Evolutionary conservation across 2,888 invertebrate species (phyloP), one percentile per base, ranked within the genome.

Genomic region (Lucinisca nassula): DNA sequence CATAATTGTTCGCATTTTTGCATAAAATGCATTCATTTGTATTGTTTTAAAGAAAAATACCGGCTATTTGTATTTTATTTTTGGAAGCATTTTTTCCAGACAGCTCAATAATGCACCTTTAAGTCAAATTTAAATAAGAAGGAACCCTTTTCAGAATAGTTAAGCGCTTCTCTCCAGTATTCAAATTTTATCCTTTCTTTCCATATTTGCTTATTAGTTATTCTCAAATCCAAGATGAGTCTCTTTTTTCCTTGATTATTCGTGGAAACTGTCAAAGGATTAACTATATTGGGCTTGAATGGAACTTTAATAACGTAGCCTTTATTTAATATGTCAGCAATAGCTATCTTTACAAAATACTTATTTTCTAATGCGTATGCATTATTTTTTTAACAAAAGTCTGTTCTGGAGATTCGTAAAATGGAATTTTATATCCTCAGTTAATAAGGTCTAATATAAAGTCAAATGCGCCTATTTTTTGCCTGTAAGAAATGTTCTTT

Each of bases 121-220:
- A 86, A 49, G 40, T 88, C 82, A 74, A 82, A 85, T 38, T 84
- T 81, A 72, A 76, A 70, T 12, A 51, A 51, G 58, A 67, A 82
- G 80, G 45, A 55, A 55, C 76, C 76, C 51, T 77, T 58, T 12
- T 70, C 58, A 45, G 84, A 82, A 67, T 85, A 88, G 24, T 79
- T 75, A 17, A 76, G 17, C n/a, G 74, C 82, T 17, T 61, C 32
- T 82, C 85, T 85, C 85, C 85, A 82, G 40, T 88, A 82, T 82
- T 88, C 82, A 49, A 85, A 88, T 17, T 45, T 45, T 45, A 45
- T 17, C 17, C 45, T 8, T 17, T 45, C 45, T 45, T 45, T 45
- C 45, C 45, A 45, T 12, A 45, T 17, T 12, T 12, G 17, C 45
- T 45, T 45, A 45, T 45, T 45, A 12, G 45, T 8, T 12, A 45